These are phyloP conservation scores for Anguilla anguilla DNA, from an alignment of 2,797 vertebrate genomes.

Conservation along the genomic window DNA sequence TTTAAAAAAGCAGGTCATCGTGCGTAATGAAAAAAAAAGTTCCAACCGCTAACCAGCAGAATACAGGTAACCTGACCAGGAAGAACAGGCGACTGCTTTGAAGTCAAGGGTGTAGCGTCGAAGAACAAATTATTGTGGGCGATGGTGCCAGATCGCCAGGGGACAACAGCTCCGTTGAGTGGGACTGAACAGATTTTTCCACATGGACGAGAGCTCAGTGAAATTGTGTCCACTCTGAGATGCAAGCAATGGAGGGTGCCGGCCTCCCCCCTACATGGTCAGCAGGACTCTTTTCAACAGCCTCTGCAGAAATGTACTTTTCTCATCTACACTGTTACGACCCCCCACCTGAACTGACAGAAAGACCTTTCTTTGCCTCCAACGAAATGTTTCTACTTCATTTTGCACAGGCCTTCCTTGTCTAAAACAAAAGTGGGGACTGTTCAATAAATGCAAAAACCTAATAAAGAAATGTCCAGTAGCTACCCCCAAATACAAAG, in stretches of 20 bases:
- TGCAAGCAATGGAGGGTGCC: neutral
- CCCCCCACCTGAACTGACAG: neutral
- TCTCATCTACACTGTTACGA: conserved; percentile 47
- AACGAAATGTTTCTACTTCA: neutral
- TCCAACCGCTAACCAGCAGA: neutral
- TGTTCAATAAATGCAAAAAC: neutral
- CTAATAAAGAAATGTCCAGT: neutral
- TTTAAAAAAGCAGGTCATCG: neutral
- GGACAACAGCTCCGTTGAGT: neutral
- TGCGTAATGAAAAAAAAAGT: neutral
- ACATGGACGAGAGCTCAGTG: neutral
- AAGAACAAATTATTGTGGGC: neutral
- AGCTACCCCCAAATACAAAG: neutral
- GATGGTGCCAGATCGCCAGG: neutral
- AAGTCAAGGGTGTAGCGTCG: neutral
- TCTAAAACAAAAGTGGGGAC: neutral
- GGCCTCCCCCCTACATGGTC: conserved; percentile 3
- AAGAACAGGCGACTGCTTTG: neutral
- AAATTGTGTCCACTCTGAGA: neutral
- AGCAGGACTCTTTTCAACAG: conserved; percentile 39
- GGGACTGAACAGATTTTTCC: neutral
- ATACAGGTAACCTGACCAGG: neutral
- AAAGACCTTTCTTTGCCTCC: neutral
- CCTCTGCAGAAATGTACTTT: conserved; percentile 44
- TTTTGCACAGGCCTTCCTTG: neutral